Percentiles rank a stretch among this genome's conserved stretches.
These are phyloP conservation scores for Anisognathus igniventris DNA, from an alignment of 2,797 vertebrate species.

Conservation along the genomic window DNA sequence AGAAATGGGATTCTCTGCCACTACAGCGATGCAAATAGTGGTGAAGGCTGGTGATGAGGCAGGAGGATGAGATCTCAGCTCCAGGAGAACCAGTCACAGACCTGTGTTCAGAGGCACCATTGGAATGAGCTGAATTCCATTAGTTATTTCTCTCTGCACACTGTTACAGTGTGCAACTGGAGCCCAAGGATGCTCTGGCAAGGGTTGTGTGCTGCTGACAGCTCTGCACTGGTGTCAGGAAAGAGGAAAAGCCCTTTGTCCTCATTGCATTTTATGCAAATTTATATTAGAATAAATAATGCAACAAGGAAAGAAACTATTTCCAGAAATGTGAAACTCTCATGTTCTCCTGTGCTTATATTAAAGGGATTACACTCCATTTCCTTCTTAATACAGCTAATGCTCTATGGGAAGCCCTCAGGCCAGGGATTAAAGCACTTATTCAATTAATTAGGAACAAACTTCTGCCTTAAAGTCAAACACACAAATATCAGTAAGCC, in stretches of 20 bases:
- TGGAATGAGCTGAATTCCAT: not conserved
- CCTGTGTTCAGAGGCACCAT: not conserved
- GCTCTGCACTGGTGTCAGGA: not conserved
- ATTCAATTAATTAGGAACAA: conserved; percentile 79
- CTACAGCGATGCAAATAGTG: not conserved
- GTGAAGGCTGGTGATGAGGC: not conserved
- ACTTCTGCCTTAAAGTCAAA: conserved; percentile 64
- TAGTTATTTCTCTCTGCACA: not conserved
- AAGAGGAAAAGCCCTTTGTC: not conserved
- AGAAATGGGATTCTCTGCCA: not conserved
- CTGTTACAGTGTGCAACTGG: not conserved
- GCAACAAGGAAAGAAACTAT: conserved; percentile 64
- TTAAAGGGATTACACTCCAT: conserved; percentile 82
- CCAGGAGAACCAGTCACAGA: accelerated
- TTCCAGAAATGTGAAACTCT: conserved; percentile 65
- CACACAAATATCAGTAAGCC: conserved; percentile 68
- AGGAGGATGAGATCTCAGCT: not conserved
- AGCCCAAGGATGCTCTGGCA: not conserved
- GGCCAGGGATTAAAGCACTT: conserved; percentile 78
- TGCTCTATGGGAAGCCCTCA: conserved; percentile 76
- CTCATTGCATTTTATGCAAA: conserved; percentile 26
- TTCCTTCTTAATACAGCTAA: conserved; percentile 80
- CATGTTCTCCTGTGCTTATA: conserved; percentile 68
- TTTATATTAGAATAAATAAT: conserved; percentile 32
- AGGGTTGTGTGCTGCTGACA: not conserved